These are phyloP conservation scores for Acomys russatus DNA, from an alignment of 2,797 vertebrate species.

Conservation along the genomic window DNA sequence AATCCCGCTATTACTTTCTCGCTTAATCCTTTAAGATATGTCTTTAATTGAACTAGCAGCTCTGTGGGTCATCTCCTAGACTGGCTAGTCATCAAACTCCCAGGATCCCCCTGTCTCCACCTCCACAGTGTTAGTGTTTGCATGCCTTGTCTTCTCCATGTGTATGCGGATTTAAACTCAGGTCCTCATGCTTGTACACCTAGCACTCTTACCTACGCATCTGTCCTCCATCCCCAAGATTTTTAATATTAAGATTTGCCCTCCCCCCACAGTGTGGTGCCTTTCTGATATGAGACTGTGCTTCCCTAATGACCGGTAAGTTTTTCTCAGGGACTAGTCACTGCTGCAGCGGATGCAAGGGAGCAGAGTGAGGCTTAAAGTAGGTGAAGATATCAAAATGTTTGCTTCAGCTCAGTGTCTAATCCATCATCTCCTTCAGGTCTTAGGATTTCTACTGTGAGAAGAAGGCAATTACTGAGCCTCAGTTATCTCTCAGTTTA, in stretches of 20 bases:
- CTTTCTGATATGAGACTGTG: neutral
- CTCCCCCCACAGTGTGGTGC: neutral
- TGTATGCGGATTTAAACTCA: neutral
- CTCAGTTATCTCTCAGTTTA: neutral
- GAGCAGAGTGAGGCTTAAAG: rapidly evolving
- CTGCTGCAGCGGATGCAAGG: rapidly evolving
- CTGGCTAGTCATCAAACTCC: neutral
- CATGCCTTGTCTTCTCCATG: neutral
- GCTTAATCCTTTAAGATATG: neutral
- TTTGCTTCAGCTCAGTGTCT: neutral
- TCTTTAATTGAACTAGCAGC: neutral
- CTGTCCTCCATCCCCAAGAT: neutral
- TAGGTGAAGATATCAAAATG: neutral
- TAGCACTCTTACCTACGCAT: neutral
- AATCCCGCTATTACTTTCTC: neutral
- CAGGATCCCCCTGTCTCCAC: neutral
- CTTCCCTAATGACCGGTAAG: neutral
- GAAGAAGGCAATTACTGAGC: neutral
- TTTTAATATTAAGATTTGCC: neutral
- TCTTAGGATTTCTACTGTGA: neutral
- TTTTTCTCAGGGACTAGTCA: neutral
- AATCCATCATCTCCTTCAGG: rapidly evolving
- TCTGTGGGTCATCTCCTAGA: neutral
- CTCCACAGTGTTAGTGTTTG: neutral
- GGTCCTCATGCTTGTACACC: neutral